Conservation (phyloP, 2,888 invertebrate genomes). For the Orgyia antiqua region DNA sequence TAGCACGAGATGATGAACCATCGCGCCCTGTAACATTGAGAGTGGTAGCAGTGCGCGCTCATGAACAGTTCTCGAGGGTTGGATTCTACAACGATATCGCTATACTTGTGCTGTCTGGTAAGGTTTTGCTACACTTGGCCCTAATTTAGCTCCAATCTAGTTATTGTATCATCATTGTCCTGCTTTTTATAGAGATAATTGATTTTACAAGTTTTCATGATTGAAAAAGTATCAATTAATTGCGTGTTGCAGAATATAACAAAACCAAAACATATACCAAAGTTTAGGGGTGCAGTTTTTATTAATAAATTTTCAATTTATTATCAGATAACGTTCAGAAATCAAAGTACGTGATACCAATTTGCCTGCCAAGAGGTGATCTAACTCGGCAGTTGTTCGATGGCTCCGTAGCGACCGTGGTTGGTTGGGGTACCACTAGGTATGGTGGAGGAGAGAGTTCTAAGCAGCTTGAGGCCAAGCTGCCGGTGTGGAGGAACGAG, state of each 20-base stretch:
- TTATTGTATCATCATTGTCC: no score
- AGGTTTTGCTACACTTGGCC: no score
- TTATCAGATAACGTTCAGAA: slow-evolving; percentile 84
- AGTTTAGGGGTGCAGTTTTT: no score
- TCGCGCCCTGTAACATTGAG: slow-evolving; percentile 89
- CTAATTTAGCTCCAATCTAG: no score
- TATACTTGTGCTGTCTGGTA: slow-evolving; percentile 83
- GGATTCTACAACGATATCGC: slow-evolving; percentile 98
- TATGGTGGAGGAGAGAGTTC: slow-evolving; percentile 95
- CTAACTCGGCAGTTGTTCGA: slow-evolving; percentile 78
- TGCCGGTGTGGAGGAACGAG: slow-evolving; percentile 93
- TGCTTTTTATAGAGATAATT: no score
- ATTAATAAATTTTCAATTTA: no score
- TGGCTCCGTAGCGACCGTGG: slow-evolving; percentile 89
- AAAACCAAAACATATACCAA: no score
- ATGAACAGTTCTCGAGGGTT: slow-evolving; percentile 90
- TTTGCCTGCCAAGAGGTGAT: slow-evolving; percentile 87
- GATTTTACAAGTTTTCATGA: no score
- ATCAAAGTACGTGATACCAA: slow-evolving; percentile 91
- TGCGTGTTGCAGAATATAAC: no score
- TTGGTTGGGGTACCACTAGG: slow-evolving; percentile 94
- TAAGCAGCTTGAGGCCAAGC: slow-evolving; percentile 87
- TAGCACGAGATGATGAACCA: slow-evolving; percentile 90
- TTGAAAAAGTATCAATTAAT: no score
- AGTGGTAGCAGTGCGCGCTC: slow-evolving; percentile 88